Base-by-base conservation (phyloP, 2,888 invertebrate genomes). In the Danaus chrysippus region DNA sequence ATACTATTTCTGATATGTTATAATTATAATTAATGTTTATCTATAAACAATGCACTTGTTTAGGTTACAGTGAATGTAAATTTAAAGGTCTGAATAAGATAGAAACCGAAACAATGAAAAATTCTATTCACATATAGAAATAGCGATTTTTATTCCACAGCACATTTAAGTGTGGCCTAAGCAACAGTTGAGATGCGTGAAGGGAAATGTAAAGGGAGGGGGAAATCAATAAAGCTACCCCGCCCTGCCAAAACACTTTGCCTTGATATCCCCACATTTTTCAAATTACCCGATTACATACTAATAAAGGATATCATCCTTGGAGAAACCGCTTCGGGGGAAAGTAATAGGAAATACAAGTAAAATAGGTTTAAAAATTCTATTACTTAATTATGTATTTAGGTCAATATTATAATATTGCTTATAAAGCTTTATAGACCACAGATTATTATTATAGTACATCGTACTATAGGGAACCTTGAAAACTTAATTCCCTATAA, bases 141-240 rank as follows among this genome's bases (percentile, higher is more conserved):
- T 17, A 15, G 17, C 15, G 17, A 17, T 49, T 49, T 49, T 49
- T 62, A 59, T 58, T 64, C 56, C 61, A 58, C 62, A 46, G 59
- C 52, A 49, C 61, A 59, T 65, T 65, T 59, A 66, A 65, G 75
- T 72, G 73, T 70, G 76, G 72, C 68, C 75, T 78, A 79, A 89
- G 89, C 90, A 90, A 90, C 90, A 90, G 90, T 89, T 90, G 86
- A 86, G 85, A 81, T 82, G 84, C 83, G 87, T 84, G 78, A 71
- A 78, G 78, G 76, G 78, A 64, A 70, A 77, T 75, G 77, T 76
- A 74, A 73, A 66, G 71, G 60, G 74, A 75, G 73, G 79, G 79
- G 77, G 87, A 90, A 89, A 79, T 77, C 76, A 75, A 79, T 76
- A 72, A 70, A 70, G 75, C 78, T 78, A 80, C 81, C 75, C 77